Base-by-base conservation (phyloP, 2,113 vertebrate genomes). In the Mobula hypostoma region DNA sequence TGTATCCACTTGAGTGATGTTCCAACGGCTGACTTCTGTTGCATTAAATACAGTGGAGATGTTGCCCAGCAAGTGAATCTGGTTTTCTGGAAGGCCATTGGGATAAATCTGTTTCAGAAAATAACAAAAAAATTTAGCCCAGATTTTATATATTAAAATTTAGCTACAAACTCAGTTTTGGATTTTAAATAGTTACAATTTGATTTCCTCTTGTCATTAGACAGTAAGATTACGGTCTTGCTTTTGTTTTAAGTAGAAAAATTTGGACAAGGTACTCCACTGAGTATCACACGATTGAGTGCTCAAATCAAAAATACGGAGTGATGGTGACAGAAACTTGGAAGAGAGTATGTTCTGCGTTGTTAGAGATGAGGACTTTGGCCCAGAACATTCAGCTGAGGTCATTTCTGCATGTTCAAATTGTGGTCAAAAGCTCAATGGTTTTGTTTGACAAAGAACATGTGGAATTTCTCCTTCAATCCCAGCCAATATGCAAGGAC, bases 11-110 rank as follows among this genome's bases (percentile, higher is more conserved):
- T 94, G 96, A 0, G 94, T 96, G 95, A 97, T 90, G 0, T 0
- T 6, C 97, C 97, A 97, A 79, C 0, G 94, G 94, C 95, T 7
- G 40, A 96, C 96, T 95, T 97, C 96, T 0, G 79, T 0, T 0
- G 0, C 21, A 0, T 95, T 93, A 95, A 96, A 97, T 56, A 36
- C 94, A n/a, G 56, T 94, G 3, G 95, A 94, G 66, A 97, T 92
- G 0, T 0, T 0, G 58, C 96, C 77, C 0, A 97, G 61, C 27
- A 92, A 48, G 76, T 0, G 78, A 90, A 97, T 95, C 94, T 96
- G 95, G 74, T 95, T 29, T 32, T 97, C 96, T 0, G 97, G 97
- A 17, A 97, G 66, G 2, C 95, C 96, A 0, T 0, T 0, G 0
- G 95, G 95, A 94, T 96, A 97, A 40, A 94, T 0, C 97, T 97